These are phyloP conservation scores for Neosalanx taihuensis DNA, from an alignment of 2,797 vertebrate species.

Conservation along the genomic window DNA sequence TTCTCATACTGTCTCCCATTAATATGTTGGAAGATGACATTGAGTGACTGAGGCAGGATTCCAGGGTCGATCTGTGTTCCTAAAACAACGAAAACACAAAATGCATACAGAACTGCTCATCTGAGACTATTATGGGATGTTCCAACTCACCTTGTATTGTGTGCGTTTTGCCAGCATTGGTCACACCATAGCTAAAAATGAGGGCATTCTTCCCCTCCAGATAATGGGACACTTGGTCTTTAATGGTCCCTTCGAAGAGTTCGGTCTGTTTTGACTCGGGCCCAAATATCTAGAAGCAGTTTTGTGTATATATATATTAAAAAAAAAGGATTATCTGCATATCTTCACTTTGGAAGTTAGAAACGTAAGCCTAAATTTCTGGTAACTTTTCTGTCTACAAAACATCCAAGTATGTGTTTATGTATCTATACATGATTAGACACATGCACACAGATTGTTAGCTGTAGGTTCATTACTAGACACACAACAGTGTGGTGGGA, in stretches of 20 bases:
- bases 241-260: slow-evolving; percentile 81
- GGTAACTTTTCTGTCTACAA: too few species aligned
- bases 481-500: background rate
- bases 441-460: too few species aligned
- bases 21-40: slow-evolving; percentile 75
- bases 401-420: too few species aligned
- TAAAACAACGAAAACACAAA: slow-evolving; percentile 35
- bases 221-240: slow-evolving; percentile 73
- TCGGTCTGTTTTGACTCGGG: slow-evolving; percentile 75
- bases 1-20: slow-evolving; percentile 70
- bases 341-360: too few species aligned
- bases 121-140: background rate
- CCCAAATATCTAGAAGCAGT: slow-evolving; percentile 78
- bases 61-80: slow-evolving; percentile 82
- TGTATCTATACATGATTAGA: too few species aligned
- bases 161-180: slow-evolving; percentile 90
- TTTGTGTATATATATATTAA: too few species aligned
- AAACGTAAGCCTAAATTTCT: too few species aligned
- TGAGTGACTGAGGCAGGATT: slow-evolving; percentile 82
- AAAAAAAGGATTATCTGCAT: background rate
- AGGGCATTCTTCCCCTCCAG: slow-evolving; percentile 78
- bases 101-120: too few species aligned
- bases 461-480: too few species aligned
- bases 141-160: slow-evolving; percentile 83
- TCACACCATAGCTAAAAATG: slow-evolving; percentile 91